These are phyloP conservation scores for Philereme vetulata DNA, from an alignment of 2,888 invertebrate species.

Conservation along the genomic window DNA sequence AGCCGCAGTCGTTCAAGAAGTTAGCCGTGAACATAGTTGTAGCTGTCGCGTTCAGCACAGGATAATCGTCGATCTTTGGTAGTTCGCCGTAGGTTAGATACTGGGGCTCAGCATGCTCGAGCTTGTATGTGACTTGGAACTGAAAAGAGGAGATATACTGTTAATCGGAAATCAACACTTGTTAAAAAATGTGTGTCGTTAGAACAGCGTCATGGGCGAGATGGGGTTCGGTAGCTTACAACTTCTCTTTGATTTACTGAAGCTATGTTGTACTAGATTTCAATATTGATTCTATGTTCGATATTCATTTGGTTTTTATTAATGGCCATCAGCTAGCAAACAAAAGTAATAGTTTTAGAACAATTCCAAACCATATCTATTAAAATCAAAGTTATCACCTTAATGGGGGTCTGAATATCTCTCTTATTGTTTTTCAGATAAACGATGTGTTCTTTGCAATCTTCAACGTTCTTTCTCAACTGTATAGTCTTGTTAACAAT, in stretches of 20 bases:
- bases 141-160: conserved; percentile 41
- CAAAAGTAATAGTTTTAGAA: too few species aligned
- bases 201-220: too few species aligned
- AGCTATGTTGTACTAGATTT: too few species aligned
- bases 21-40: conserved; percentile 91
- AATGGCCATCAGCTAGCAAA: too few species aligned
- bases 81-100: conserved; percentile 81
- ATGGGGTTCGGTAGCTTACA: too few species aligned
- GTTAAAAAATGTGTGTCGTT: too few species aligned
- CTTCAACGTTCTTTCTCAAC: conserved; percentile 83
- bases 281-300: too few species aligned
- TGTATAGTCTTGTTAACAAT: conserved; percentile 85
- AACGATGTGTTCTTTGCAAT: conserved; percentile 91
- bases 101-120: conserved; percentile 87
- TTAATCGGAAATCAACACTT: too few species aligned
- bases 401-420: conserved; percentile 94
- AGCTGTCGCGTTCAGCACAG: conserved; percentile 95
- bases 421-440: conserved; percentile 93
- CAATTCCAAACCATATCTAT: neutral
- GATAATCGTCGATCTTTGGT: conserved; percentile 90
- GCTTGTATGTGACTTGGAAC: conserved; percentile 93
- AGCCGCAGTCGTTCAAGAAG: conserved; percentile 96
- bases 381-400: conserved; percentile 71
- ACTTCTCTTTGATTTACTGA: too few species aligned
- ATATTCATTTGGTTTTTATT: too few species aligned